Evolutionary conservation across 1,140 invertebrate genomes (phyloP).

Genomic region (Papilio polytes): DNA sequence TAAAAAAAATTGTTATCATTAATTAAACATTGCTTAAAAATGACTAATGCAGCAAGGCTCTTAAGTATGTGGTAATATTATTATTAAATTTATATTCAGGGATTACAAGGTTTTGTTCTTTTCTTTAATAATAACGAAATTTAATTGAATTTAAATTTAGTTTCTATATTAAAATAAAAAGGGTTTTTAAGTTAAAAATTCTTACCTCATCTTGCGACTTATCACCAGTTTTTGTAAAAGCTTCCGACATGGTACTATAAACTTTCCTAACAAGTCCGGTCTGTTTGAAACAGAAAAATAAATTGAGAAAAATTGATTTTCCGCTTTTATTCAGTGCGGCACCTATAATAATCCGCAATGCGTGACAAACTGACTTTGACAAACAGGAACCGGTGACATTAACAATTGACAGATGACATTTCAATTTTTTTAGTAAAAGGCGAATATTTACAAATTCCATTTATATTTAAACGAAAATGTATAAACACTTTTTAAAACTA

Average conservation of each 20-base stretch:
- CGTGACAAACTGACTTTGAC: slow-evolving; percentile 33
- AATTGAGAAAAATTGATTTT: slow-evolving; percentile 37
- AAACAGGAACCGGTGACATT: not conserved
- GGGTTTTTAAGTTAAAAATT: slow-evolving; percentile 18
- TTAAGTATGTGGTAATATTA: not conserved
- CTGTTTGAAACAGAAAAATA: slow-evolving; percentile 12
- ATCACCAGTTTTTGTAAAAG: slow-evolving; percentile 81
- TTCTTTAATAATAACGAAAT: not conserved
- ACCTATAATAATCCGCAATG: slow-evolving; percentile 26
- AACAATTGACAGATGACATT: not conserved
- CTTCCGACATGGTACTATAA: slow-evolving; percentile 59
- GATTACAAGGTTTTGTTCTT: not conserved
- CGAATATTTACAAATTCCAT: not conserved
- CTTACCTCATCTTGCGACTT: slow-evolving; percentile 86
- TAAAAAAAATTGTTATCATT: not conserved
- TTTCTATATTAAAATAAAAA: slow-evolving; percentile 35
- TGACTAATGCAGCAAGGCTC: not conserved
- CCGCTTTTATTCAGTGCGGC: slow-evolving; percentile 12
- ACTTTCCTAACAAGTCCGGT: slow-evolving; percentile 36
- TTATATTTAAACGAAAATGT: not conserved
- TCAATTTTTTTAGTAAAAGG: not conserved
- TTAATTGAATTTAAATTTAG: slow-evolving; percentile 17
- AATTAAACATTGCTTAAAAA: not conserved
- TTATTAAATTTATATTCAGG: not conserved
- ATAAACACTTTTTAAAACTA: not conserved